Percentiles rank a stretch among this genome's conserved stretches.
Conservation (phyloP, 2,113 vertebrate genomes). For the Chitala chitala region DNA sequence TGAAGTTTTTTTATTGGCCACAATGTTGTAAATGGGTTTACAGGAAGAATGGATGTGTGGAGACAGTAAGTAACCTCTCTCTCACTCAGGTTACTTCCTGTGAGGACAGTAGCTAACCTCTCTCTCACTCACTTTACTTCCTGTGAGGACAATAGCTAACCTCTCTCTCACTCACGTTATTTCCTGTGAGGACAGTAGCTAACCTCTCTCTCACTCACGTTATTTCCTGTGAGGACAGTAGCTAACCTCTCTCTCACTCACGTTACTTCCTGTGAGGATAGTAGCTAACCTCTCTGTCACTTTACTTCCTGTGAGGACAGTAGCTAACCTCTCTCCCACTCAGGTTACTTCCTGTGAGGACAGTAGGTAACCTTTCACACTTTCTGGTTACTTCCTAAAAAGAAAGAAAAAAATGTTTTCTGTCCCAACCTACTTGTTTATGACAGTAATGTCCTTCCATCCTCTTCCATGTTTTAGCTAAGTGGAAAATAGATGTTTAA, state of each 20-base stretch:
- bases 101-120: background rate
- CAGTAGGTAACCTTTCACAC: too few species aligned
- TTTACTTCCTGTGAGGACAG: too few species aligned
- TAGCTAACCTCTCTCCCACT: too few species aligned
- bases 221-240: background rate
- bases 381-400: too few species aligned
- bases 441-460: too few species aligned
- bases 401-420: too few species aligned
- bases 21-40: background rate
- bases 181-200: background rate
- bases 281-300: background rate
- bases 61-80: background rate
- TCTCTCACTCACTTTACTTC: background rate
- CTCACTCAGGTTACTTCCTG: background rate
- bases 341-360: too few species aligned
- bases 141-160: background rate
- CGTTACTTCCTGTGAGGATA: background rate
- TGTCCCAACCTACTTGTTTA: too few species aligned
- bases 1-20: background rate
- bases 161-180: background rate
- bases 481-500: too few species aligned
- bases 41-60: background rate
- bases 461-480: too few species aligned
- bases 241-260: background rate
- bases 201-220: background rate